These are phyloP conservation scores for Chrysocyon brachyurus DNA, from an alignment of 2,797 vertebrate genomes.

Conservation along the genomic window DNA sequence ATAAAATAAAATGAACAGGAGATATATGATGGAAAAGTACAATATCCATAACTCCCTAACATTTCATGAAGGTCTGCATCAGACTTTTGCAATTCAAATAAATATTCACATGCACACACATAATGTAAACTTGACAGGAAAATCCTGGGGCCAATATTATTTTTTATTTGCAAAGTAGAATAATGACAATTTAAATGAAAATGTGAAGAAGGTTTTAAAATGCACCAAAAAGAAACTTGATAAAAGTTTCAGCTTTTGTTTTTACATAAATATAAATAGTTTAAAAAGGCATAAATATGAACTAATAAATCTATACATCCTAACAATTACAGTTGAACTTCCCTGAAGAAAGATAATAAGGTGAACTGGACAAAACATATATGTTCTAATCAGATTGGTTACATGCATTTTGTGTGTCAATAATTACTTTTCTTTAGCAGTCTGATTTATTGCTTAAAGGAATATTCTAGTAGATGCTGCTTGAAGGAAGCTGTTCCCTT, in stretches of 20 bases:
- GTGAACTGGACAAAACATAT: neutral
- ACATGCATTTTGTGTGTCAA: neutral
- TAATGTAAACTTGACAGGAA: neutral
- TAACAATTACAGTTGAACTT: neutral
- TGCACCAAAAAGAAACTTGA: neutral
- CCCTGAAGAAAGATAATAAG: neutral
- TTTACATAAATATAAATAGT: neutral
- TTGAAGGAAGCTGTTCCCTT: conserved; percentile 30
- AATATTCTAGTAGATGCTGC: neutral
- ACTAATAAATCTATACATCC: neutral
- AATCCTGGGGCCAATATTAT: neutral
- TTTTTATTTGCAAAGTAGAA: neutral
- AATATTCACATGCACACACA: neutral
- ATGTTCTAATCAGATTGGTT: neutral
- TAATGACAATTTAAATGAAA: neutral
- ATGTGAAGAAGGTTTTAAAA: neutral
- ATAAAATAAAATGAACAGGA: neutral
- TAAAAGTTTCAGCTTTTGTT: neutral
- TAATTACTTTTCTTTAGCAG: neutral
- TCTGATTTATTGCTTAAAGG: neutral
- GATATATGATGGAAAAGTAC: rapidly evolving
- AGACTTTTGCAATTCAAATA: neutral
- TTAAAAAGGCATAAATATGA: neutral
- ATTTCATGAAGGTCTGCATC: neutral
- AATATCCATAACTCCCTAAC: neutral